These are phyloP conservation scores for Protaetia brevitarsis DNA, from an alignment of 1,140 invertebrate genomes.

Conservation along the genomic window DNA sequence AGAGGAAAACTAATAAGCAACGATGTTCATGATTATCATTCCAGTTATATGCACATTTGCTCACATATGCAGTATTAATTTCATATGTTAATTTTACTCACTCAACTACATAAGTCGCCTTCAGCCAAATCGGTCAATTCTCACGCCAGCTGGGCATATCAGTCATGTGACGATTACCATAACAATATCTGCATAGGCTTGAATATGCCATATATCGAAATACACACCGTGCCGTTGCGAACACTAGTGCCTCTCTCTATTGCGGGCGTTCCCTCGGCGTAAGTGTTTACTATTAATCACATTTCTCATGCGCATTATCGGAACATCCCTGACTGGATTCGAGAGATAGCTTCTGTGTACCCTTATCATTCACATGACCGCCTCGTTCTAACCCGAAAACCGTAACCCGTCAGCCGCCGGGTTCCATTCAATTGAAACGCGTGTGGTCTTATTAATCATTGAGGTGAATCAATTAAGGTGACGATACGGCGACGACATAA, in stretches of 20 bases:
- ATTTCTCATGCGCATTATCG: conserved; percentile 14
- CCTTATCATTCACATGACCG: conserved; percentile 17
- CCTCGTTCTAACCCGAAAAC: conserved; percentile 15
- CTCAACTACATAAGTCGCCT: background rate
- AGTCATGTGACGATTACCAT: conserved; percentile 16
- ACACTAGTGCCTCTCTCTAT: background rate
- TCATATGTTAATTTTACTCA: background rate
- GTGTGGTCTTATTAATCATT: conserved; percentile 7
- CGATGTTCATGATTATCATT: too few relatives aligned
- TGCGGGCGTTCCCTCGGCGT: background rate
- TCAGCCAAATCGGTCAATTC: conserved; percentile 1
- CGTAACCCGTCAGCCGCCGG: background rate
- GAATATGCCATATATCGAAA: background rate
- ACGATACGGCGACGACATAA: conserved; percentile 5
- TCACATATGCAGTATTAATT: background rate
- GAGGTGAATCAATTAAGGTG: conserved; percentile 6
- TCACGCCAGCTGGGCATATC: background rate
- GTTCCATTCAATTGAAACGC: conserved; percentile 6
- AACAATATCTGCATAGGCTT: conserved; percentile 13
- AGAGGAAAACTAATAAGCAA: too few relatives aligned
- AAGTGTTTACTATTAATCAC: conserved; percentile 18
- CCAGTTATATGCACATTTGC: background rate
- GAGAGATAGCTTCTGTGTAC: conserved; percentile 13
- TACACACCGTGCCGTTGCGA: background rate
- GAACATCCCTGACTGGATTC: conserved; percentile 2